Base-by-base conservation (phyloP, 1,140 invertebrate species). In the Drosophila lini region DNA sequence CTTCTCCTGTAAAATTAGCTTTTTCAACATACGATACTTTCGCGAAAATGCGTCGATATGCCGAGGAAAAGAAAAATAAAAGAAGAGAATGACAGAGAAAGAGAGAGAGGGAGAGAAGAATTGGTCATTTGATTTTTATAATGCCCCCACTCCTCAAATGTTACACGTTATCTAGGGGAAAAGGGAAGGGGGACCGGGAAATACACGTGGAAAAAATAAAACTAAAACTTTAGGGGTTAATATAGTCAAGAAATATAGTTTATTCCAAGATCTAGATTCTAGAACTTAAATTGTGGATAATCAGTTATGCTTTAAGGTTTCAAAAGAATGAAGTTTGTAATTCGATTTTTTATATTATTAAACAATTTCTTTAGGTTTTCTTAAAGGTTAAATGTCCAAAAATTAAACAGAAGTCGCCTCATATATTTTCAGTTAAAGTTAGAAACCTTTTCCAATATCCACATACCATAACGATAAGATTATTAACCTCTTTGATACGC, bases 111-210 rank as follows among this genome's bases (percentile, higher is more conserved):
- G 25, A 67, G 40, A 59, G 48, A 56, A 74, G 62, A 80, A 71
- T 76, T 62, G 71, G 73, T 75, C 58, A 71, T 79, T 80, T 80
- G 63, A 79, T 74, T 82, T 63, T 75, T 65, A 65, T 77, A 83
- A 76, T 55, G 41, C 59, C 38, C 59, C 53, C 63, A 44, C 58
- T 63, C 58, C 59, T 65, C 34, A 36, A 85, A 69, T 50, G 61
- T 65, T 57, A 42, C 68, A 63, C 58, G 56, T 86, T 85, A 85
- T 85, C 82, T 80, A 71, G 44, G 48, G 38, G 16, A n/a, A 22
- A n/a, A n/a, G 50, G 55, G 31, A 15, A 22, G 11, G 42, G 55
- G 31, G 5, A 3, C 10, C 8, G 16, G 36, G 9, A 16, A 60
- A 34, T 60, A 61, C 61, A 63, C 61, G 1, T 31, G 36, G 7